Evolutionary conservation across 2,113 vertebrate genomes (phyloP), one percentile per base, ranked within the genome.

Genomic region (Engystomops pustulosus): DNA sequence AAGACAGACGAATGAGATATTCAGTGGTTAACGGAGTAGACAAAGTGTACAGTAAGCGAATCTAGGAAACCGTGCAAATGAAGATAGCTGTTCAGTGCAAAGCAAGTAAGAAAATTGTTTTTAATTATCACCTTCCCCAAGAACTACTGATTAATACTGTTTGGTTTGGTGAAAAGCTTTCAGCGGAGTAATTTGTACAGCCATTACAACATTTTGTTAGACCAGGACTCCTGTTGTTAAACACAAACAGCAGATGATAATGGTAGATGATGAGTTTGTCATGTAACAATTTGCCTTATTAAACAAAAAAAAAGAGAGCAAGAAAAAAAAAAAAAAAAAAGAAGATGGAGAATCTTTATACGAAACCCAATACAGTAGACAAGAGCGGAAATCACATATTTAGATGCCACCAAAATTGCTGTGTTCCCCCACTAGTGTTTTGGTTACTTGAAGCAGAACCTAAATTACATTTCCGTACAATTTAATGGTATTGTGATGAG

Each of bases 221-320:
- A 92, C 90, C 91, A 88, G 93, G 91, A 93, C 94, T 95, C 95
- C 95, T 95, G 95, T 95, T 94, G 95, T 95, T 94, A 94, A 94
- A 94, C 94, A 95, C 94, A 95, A 94, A 95, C 94, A 95, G 94
- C 93, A 91, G 94, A 95, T 95, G 95, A 96, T 95, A 95, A 95
- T 93, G 91, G 93, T 92, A 90, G 92, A 90, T 94, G 94, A 95
- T 93, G 94, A 95, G 93, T 95, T 95, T 96, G 94, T 96, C 94
- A 95, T 95, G 94, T 94, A 95, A 95, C 95, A 96, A 96, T 96
- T 95, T 95, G 93, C 92, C 93, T 95, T 95, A 95, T 94, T 95
- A 94, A 94, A 92, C 53, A 84, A 76, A 81, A 70, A 74, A 72
- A 72, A 91, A n/a, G n/a, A n/a, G n/a, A n/a, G n/a, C n/a, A n/a